Percentiles rank a stretch among this genome's conserved stretches.
Conservation (phyloP, 2,888 invertebrate species). For the Meteorus cinctellus region DNA sequence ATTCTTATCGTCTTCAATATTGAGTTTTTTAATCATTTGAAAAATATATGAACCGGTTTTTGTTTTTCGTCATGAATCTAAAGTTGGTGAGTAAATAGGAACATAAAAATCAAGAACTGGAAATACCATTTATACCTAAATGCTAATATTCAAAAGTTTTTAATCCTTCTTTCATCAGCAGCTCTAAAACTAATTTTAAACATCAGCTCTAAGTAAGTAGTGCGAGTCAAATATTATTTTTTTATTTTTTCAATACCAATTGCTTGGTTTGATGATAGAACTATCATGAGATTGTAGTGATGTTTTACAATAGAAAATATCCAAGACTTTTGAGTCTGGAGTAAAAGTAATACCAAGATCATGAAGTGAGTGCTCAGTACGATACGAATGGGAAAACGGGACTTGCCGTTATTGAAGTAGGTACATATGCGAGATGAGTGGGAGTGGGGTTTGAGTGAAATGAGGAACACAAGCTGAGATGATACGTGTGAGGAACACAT, state of each 20-base stretch:
- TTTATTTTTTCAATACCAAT: too few species aligned
- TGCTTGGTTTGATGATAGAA: not conserved
- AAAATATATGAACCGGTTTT: too few species aligned
- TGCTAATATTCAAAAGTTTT: too few species aligned
- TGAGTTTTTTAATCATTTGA: too few species aligned
- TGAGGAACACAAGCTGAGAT: conserved; percentile 27
- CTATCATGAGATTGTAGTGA: not conserved
- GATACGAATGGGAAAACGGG: conserved; percentile 42
- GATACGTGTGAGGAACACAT: conserved; percentile 50
- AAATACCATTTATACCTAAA: not conserved
- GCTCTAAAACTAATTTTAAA: too few species aligned
- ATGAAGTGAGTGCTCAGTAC: not conserved
- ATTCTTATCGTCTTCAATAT: too few species aligned
- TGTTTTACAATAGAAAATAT: not conserved
- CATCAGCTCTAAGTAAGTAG: too few species aligned
- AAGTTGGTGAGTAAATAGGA: too few species aligned
- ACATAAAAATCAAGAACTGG: not conserved
- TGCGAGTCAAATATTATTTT: too few species aligned
- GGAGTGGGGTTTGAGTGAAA: conserved; percentile 38
- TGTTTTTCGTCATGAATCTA: too few species aligned
- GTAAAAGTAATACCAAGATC: conserved; percentile 22
- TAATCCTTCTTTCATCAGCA: too few species aligned
- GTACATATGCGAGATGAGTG: conserved; percentile 37
- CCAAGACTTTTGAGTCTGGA: not conserved
- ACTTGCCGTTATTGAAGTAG: conserved; percentile 36